phyloP scores from a whole-genome alignment of 2,888 invertebrate genomes.

The Amiota minor region DNA sequence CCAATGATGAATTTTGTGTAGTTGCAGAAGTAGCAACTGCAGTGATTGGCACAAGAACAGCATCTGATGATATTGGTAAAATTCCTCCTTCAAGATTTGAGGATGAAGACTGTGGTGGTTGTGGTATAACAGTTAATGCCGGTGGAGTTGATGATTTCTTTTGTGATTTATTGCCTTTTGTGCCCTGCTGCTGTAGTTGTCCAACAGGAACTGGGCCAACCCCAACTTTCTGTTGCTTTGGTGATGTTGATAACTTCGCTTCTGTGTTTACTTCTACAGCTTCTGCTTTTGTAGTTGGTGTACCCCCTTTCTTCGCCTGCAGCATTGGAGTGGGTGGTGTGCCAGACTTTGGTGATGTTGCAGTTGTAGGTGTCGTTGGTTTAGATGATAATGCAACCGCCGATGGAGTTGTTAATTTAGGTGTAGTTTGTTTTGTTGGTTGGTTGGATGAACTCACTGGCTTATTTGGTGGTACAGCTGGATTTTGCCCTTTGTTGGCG shows the following conservation, averaged over 20 bases:
- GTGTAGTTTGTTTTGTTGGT: slow-evolving; percentile 6
- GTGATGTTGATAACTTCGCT: neutral
- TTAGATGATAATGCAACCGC: neutral
- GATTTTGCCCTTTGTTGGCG: neutral
- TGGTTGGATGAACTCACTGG: slow-evolving; percentile 11
- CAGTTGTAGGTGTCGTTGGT: slow-evolving; percentile 56
- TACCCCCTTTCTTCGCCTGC: slow-evolving; percentile 15
- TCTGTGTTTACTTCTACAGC: slow-evolving; percentile 2
- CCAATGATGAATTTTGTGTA: too few relatives aligned
- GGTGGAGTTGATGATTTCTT: neutral
- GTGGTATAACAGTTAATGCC: neutral
- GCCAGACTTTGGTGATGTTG: slow-evolving; percentile 51
- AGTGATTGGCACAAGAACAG: too few relatives aligned
- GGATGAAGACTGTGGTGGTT: neutral
- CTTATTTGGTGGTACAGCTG: slow-evolving; percentile 16
- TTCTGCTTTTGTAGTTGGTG: slow-evolving; percentile 17
- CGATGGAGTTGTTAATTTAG: neutral
- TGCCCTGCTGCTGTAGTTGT: slow-evolving; percentile 40
- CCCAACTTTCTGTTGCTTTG: slow-evolving; percentile 27
- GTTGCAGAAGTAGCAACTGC: too few relatives aligned
- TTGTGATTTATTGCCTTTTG: neutral
- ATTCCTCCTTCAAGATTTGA: too few relatives aligned
- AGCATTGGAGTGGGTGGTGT: slow-evolving; percentile 39
- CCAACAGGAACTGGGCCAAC: slow-evolving; percentile 32
- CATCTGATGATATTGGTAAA: too few relatives aligned